These are phyloP conservation scores for Suillia variegata DNA, from an alignment of 2,888 invertebrate species.

Conservation along the genomic window DNA sequence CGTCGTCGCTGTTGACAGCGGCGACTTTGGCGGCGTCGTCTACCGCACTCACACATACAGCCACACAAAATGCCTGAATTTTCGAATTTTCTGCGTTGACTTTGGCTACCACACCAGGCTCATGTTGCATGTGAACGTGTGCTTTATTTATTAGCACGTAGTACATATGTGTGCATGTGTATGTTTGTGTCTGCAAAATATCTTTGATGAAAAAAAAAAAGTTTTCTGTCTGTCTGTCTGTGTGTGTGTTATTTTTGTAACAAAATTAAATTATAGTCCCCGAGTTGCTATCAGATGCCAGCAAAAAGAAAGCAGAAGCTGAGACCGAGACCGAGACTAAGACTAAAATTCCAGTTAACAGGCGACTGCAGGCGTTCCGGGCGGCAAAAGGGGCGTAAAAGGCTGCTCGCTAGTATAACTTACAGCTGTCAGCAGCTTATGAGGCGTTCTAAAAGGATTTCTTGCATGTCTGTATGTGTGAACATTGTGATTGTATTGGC, in stretches of 20 bases:
- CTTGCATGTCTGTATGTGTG: neutral
- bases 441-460: neutral
- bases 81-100: neutral
- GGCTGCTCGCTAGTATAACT: neutral
- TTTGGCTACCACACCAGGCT: neutral
- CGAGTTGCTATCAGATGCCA: neutral
- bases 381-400: no score
- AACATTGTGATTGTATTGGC: no score
- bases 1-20: no score
- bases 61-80: neutral
- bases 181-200: neutral
- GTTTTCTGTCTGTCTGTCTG: no score
- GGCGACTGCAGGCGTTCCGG: neutral
- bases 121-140: neutral
- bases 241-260: neutral
- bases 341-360: neutral
- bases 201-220: no score
- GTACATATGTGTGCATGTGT: neutral
- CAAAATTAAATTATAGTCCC: slow-evolving; percentile 3
- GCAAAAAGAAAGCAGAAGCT: neutral
- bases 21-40: neutral
- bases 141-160: neutral
- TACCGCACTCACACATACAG: neutral
- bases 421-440: slow-evolving; percentile 5
- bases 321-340: neutral